Evolutionary conservation across 2,888 invertebrate genomes (phyloP).

Genomic region (Spisula solida): DNA sequence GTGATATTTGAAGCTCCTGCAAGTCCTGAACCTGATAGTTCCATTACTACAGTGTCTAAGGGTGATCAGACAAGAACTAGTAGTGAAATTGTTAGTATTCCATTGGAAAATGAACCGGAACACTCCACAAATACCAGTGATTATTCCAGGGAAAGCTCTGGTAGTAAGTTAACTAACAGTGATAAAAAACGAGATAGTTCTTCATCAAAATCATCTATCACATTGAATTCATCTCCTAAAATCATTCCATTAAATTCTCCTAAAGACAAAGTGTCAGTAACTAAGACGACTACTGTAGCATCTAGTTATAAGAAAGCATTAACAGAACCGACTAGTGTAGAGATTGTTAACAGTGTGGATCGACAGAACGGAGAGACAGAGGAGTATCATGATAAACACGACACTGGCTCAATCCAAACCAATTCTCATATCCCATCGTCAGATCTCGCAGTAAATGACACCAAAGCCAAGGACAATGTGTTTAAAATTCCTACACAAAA

Average conservation of each 20-base stretch:
- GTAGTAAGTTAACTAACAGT: conserved; percentile 24
- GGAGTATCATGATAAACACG: conserved; percentile 26
- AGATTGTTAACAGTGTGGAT: conserved; percentile 39
- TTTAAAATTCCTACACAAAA: conserved; percentile 82
- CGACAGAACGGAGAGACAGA: conserved; percentile 65
- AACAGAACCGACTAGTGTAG: conserved; percentile 37
- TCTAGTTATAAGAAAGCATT: conserved; percentile 25
- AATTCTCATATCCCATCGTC: conserved; percentile 35
- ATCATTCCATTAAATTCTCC: conserved; percentile 67
- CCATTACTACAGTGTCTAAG: conserved; percentile 17
- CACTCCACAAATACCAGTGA: not conserved
- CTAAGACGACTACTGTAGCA: not conserved
- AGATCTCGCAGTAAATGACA: conserved; percentile 40
- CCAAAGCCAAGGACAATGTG: conserved; percentile 67
- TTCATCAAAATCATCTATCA: conserved; percentile 4
- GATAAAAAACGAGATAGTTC: conserved; percentile 11
- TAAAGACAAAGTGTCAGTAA: conserved; percentile 42
- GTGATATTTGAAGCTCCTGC: conserved; percentile 72
- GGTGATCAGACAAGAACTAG: conserved; percentile 38
- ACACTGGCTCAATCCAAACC: conserved; percentile 29
- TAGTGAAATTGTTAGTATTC: conserved; percentile 68
- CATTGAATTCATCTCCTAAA: conserved; percentile 48
- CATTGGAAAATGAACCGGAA: conserved; percentile 56
- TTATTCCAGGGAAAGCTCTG: not conserved
- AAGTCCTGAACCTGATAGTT: conserved; percentile 65